Percentiles rank a stretch among this genome's conserved stretches.
phyloP scores from a whole-genome alignment of 2,113 vertebrate genomes.

The Thermophis baileyi region DNA sequence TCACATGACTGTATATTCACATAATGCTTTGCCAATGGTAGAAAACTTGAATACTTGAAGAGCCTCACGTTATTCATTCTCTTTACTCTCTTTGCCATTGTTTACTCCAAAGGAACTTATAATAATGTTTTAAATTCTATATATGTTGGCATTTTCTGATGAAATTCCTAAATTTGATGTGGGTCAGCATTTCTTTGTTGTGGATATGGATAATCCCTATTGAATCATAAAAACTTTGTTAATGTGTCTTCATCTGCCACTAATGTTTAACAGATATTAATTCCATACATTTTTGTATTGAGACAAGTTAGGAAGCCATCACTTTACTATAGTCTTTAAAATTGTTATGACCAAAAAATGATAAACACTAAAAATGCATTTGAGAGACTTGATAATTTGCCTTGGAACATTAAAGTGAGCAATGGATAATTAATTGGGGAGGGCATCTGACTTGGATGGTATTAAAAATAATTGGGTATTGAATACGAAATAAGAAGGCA shows the following conservation, averaged over 20 bases:
- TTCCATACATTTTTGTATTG: background rate
- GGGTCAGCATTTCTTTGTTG: background rate
- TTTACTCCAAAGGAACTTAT: background rate
- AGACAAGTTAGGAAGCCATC: background rate
- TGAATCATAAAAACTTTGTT: background rate
- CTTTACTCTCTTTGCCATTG: background rate
- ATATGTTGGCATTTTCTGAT: background rate
- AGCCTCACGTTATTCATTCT: background rate
- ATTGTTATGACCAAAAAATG: background rate
- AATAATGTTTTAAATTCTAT: background rate
- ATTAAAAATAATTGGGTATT: background rate
- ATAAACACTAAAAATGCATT: background rate
- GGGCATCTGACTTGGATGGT: background rate
- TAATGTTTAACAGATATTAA: background rate
- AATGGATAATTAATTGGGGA: background rate
- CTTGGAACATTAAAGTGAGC: background rate
- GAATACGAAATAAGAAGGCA: background rate
- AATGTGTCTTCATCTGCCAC: background rate
- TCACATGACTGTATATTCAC: background rate
- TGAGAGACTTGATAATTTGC: background rate
- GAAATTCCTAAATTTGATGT: background rate
- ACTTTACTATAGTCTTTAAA: constrained; percentile 18
- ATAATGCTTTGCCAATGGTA: background rate
- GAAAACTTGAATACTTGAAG: background rate
- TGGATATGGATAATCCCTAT: background rate